phyloP scores from a whole-genome alignment of 2,888 invertebrate genomes.

The Syrista parreyssii region DNA sequence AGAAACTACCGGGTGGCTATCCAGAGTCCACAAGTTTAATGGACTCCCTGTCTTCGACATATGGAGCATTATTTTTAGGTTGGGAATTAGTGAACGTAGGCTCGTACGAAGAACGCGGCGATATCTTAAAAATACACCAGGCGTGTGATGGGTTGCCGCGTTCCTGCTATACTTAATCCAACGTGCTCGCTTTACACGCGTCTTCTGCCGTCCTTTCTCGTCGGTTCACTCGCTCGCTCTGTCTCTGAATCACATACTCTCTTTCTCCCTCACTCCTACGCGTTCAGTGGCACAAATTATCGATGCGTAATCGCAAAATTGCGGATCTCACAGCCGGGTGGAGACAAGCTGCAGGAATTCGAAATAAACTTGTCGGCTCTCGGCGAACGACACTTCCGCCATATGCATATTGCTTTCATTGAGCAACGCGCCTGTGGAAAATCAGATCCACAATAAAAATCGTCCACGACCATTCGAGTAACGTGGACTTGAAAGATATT shows the following conservation, averaged over 20 bases:
- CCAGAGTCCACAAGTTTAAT: not conserved
- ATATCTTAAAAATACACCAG: constrained; percentile 15
- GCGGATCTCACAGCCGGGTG: not conserved
- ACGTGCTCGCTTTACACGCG: not conserved
- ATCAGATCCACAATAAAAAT: not conserved
- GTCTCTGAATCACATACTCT: not conserved
- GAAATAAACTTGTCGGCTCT: not conserved
- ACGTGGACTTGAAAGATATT: not conserved
- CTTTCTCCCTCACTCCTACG: not conserved
- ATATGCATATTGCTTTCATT: not conserved
- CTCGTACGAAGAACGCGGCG: not conserved
- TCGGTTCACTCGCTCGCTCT: not conserved
- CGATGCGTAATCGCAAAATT: not conserved
- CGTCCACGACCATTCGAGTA: not conserved
- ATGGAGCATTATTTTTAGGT: constrained; percentile 1
- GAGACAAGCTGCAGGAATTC: not conserved
- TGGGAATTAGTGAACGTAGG: not conserved
- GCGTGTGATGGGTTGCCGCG: not conserved
- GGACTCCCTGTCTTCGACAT: not conserved
- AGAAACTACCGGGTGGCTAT: not conserved
- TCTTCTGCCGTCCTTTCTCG: not conserved
- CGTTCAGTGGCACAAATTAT: not conserved
- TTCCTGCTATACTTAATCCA: not conserved
- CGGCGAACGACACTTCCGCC: not conserved
- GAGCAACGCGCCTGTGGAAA: not conserved